Base-by-base conservation (phyloP, 2,888 invertebrate species). In the Drosophila paranaensis region DNA sequence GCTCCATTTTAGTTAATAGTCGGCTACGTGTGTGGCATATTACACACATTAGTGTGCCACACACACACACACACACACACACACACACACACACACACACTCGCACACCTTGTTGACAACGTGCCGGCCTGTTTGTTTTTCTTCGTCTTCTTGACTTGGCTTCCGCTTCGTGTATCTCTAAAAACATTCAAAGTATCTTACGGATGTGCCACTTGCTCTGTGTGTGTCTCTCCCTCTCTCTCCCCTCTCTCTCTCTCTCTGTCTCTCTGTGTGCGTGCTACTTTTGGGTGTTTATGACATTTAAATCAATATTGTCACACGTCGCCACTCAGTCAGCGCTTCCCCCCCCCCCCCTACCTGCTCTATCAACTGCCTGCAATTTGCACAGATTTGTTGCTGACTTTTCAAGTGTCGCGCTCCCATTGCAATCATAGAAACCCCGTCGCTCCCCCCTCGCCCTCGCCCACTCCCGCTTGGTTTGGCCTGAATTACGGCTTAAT, bases 271-370 rank as follows among this genome's bases (percentile, higher is more conserved):
- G 57, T 72, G 61, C 67, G 70, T 71, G 69, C 83, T 82, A 75
- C 75, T 79, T 81, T 78, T 81, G 68, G 85, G 73, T 87, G 90
- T 88, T 88, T 90, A 89, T 87, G 87, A 77, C 87, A 90, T 88
- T 87, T 87, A 87, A 90, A 87, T 87, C 87, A 87, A 87, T 90
- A 90, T 88, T 78, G 76, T 90, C 71, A 76, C 84, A 77, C 83
- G 74, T 71, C 64, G 53, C 48, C 48, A 57, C 56, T 27, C 33
- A 37, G 25, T 13, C 37, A 14, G 9, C 27, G 5, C 35, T n/a
- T n/a, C n/a, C 39, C 14, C 10, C 42, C 2, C 16, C 11, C 0
- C 2, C 0, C 20, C 11, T 6, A 6, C 20, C 30, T 46, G 40
- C n/a, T n/a, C n/a, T n/a, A n/a, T n/a, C n/a, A n/a, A n/a, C n/a